These are phyloP conservation scores for Leistus spinibarbis DNA, from an alignment of 2,888 invertebrate species.

Conservation along the genomic window DNA sequence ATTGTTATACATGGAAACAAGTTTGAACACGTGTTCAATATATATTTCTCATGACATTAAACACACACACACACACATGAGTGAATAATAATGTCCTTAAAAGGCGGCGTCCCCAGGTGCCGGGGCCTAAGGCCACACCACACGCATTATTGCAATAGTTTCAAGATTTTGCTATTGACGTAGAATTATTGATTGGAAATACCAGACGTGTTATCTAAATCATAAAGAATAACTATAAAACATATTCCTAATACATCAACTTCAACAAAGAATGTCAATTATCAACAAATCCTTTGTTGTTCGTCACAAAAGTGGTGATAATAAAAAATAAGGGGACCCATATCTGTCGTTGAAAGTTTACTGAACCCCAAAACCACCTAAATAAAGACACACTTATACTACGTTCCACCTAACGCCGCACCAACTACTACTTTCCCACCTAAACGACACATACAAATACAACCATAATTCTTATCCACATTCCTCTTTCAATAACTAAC, in stretches of 20 bases:
- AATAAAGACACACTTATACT: background rate
- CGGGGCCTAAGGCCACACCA: background rate
- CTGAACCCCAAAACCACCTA: background rate
- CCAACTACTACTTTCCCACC: too few species aligned
- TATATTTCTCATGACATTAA: background rate
- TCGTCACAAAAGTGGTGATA: background rate
- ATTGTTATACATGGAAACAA: background rate
- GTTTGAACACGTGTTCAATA: background rate
- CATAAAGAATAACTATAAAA: background rate
- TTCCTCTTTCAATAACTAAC: too few species aligned
- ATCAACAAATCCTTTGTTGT: background rate
- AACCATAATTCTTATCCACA: too few species aligned
- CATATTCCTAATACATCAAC: background rate
- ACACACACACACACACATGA: too few species aligned
- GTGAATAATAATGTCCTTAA: background rate
- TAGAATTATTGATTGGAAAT: background rate
- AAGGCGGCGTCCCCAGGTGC: background rate
- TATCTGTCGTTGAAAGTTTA: background rate
- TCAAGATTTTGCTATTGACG: too few species aligned
- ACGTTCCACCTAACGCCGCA: background rate
- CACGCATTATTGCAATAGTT: too few species aligned
- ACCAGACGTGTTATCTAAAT: background rate
- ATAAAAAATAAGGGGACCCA: background rate
- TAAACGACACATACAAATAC: too few species aligned
- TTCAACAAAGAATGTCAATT: background rate